These are phyloP conservation scores for Dolichoris vasculosae DNA, from an alignment of 1,140 invertebrate species.

Conservation along the genomic window DNA sequence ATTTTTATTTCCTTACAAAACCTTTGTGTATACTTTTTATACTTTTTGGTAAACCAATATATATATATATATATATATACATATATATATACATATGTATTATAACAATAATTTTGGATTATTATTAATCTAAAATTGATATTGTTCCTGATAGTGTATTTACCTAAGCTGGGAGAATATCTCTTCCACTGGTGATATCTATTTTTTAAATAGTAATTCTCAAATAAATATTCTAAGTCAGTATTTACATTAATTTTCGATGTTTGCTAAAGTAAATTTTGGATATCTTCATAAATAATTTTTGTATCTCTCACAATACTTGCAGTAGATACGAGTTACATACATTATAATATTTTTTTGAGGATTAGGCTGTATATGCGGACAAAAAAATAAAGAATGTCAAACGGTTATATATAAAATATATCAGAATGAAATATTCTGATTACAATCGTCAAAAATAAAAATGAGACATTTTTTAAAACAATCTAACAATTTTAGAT, in stretches of 20 bases:
- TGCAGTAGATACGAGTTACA: background rate
- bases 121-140: no score
- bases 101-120: no score
- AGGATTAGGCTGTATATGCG: background rate
- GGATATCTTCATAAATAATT: background rate
- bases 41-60: no score
- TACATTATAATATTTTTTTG: background rate
- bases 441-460: background rate
- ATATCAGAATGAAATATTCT: background rate
- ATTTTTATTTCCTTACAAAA: no score
- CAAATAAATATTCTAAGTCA: background rate
- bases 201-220: background rate
- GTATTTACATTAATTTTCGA: background rate
- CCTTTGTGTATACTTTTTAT: no score
- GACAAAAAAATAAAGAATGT: background rate
- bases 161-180: no score
- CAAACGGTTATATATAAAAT: background rate
- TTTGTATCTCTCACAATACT: background rate
- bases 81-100: no score
- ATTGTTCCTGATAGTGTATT: no score
- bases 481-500: conserved; percentile 1
- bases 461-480: conserved; percentile 11
- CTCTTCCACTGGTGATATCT: background rate
- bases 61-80: no score
- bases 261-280: background rate